Base-by-base conservation (phyloP, 2,797 vertebrate species). In the Sparus aurata region DNA sequence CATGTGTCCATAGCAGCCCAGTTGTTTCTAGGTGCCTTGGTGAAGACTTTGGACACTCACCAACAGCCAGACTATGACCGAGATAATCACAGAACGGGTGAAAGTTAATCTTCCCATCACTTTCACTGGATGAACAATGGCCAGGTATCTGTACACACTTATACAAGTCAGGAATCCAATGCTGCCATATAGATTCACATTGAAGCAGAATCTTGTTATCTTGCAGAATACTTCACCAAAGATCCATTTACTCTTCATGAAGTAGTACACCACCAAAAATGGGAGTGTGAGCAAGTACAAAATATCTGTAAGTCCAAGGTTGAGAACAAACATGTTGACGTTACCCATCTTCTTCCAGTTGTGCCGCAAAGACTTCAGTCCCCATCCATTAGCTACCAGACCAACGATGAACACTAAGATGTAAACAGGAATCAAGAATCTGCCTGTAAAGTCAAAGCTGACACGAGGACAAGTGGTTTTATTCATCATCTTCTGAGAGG, bases 111-210 rank as follows among this genome's bases (percentile, higher is more conserved):
- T 83, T 23, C 96, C 96, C 86, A 92, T 90, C 0, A 81, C 86
- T 75, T 61, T 94, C 89, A 97, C 64, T 0, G 96, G 93, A 75
- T 97, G 93, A 13, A 97, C 96, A 1, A 97, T 94, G 53, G 95
- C 94, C 87, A 96, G 87, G 83, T 97, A 97, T 17, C 96, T 93
- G 85, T 96, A 96, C 34, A 96, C 25, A 15, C 96, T 97, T 82
- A 97, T 96, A 79, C 95, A 96, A 1, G 94, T 96, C 50, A 97
- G 96, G 79, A 97, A 97, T 4, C 95, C 94, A 18, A 97, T 97
- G 89, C 96, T 97, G 75, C 96, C 93, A 0, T 96, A 97, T 25
- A 96, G 88, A 77, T 97, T 97, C 68, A 97, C 69, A 58, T 95
- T 96, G 88, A 97, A 97, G 49, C 95, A 92, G 71, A 94, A 85